Conservation (phyloP, 1,140 invertebrate genomes). For the Papilio aristodemus region DNA sequence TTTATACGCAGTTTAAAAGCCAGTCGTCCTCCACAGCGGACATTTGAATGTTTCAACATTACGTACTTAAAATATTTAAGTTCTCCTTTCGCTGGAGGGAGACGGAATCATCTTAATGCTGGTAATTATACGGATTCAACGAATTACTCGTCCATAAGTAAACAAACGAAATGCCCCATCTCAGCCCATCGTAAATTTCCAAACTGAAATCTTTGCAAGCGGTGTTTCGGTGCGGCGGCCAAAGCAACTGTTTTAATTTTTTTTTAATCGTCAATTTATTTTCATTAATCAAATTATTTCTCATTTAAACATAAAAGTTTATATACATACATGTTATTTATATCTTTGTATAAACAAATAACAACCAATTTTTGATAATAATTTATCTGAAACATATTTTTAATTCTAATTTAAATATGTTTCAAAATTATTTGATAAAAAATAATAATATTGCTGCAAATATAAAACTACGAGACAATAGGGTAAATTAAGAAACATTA, state of each 20-base stretch:
- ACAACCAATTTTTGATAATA: too few relatives aligned
- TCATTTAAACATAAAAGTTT: slow-evolving; percentile 40
- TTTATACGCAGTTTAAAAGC: slow-evolving; percentile 68
- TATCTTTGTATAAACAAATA: not conserved
- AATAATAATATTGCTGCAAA: too few relatives aligned
- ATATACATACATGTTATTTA: not conserved
- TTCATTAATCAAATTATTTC: slow-evolving; percentile 36
- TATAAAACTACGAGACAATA: too few relatives aligned
- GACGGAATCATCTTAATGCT: slow-evolving; percentile 75
- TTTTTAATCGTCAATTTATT: slow-evolving; percentile 11
- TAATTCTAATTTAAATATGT: too few relatives aligned
- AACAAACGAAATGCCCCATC: slow-evolving; percentile 75
- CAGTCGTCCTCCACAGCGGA: slow-evolving; percentile 49
- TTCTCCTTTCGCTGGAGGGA: slow-evolving; percentile 60
- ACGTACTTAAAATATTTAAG: slow-evolving; percentile 62
- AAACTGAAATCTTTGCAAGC: slow-evolving; percentile 39
- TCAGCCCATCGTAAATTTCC: slow-evolving; percentile 73
- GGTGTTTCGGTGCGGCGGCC: slow-evolving; percentile 22
- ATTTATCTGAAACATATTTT: too few relatives aligned
- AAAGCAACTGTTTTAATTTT: not conserved
- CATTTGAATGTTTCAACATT: slow-evolving; percentile 77
- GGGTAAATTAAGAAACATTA: too few relatives aligned
- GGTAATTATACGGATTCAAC: slow-evolving; percentile 77
- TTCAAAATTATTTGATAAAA: too few relatives aligned
- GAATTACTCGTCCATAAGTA: slow-evolving; percentile 79